Conservation (phyloP, 2,888 invertebrate genomes). For the Dyspetes luteomarginatus region DNA sequence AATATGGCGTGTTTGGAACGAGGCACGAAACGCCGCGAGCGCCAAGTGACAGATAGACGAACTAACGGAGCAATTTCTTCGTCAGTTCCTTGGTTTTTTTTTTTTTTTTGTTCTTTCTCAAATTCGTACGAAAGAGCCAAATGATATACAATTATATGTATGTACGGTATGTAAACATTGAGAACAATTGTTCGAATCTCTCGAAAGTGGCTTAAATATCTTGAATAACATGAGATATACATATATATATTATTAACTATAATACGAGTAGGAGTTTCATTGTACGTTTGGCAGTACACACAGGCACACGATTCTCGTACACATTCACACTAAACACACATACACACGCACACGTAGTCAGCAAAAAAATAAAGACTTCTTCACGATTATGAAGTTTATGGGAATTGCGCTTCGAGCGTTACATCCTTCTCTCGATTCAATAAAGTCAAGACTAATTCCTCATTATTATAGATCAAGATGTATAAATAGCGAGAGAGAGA, state of each 20-base stretch:
- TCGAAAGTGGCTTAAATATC: conserved; percentile 69
- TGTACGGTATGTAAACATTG: conserved; percentile 54
- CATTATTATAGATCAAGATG: conserved; percentile 39
- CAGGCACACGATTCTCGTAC: conserved; percentile 4
- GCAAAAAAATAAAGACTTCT: conserved; percentile 41
- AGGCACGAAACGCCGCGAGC: background rate
- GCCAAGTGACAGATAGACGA: background rate
- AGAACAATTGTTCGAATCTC: conserved; percentile 65
- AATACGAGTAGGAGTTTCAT: background rate
- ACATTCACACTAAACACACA: conserved; percentile 25
- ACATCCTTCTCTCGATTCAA: conserved; percentile 33
- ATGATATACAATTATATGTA: conserved; percentile 12
- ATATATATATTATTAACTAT: conserved; percentile 15
- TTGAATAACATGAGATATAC: conserved; percentile 51
- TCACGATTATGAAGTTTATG: conserved; percentile 44
- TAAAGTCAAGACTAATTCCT: conserved; percentile 60
- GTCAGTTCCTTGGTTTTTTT: background rate
- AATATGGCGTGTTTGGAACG: background rate
- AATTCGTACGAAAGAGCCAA: conserved; percentile 12
- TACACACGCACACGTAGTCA: conserved; percentile 17
- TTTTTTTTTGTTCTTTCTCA: conserved; percentile 8
- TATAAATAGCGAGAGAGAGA: conserved; percentile 26
- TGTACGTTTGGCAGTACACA: background rate
- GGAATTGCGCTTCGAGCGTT: conserved; percentile 7
- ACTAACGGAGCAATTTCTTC: background rate